Percentiles rank a stretch among this genome's conserved stretches.
phyloP scores from a whole-genome alignment of 1,140 invertebrate species.

The Hesperophylax magnus region DNA sequence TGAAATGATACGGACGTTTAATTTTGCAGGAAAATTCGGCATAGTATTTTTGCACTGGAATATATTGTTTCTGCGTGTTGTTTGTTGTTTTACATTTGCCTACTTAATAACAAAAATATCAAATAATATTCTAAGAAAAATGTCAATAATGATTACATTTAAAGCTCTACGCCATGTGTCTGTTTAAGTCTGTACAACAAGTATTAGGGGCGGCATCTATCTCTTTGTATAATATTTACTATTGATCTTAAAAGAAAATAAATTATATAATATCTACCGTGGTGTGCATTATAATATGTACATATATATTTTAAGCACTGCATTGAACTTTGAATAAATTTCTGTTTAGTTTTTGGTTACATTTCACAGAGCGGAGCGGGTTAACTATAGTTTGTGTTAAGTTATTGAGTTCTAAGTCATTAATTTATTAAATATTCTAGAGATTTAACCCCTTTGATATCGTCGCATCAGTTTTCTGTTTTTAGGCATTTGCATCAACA shows the following conservation, averaged over 20 bases:
- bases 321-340: slow-evolving; percentile 22
- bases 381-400: slow-evolving; percentile 5
- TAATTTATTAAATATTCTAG: background rate
- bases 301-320: slow-evolving; percentile 4
- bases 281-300: slow-evolving; percentile 16
- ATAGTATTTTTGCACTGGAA: no score
- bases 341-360: background rate
- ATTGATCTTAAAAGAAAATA: background rate
- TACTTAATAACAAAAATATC: slow-evolving; percentile 12
- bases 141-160: slow-evolving; percentile 1
- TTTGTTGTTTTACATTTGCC: no score
- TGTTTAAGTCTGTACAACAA: background rate
- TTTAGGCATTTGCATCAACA: background rate
- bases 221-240: background rate
- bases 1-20: no score
- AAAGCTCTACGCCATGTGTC: slow-evolving; percentile 9
- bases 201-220: background rate
- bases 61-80: no score
- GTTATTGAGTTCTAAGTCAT: slow-evolving; percentile 20
- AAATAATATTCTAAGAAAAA: slow-evolving; percentile 19
- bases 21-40: no score
- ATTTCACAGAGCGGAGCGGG: slow-evolving; percentile 22
- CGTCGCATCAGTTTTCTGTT: background rate
- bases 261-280: slow-evolving; percentile 10
- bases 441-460: slow-evolving; percentile 11